A percentile compares a stretch with the other conserved stretches of the same genome.
Evolutionary conservation across 2,797 vertebrate species (phyloP).

Genomic region (Hyperoplus immaculatus): DNA sequence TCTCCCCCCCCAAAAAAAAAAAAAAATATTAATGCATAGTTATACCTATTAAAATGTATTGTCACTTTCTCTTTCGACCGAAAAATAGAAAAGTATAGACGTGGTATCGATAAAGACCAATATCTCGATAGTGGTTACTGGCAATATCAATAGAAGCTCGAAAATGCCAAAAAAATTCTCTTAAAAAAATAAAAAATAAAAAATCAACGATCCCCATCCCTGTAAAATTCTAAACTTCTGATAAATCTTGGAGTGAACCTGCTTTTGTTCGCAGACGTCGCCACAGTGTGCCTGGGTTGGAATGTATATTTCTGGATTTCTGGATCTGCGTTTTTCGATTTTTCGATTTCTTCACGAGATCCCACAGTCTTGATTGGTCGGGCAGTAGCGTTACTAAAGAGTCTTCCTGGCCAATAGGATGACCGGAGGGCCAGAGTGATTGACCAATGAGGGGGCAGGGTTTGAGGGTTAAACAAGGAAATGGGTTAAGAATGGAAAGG

Average conservation of each 20-base stretch:
- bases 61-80: too few relatives aligned
- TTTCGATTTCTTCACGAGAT: slow-evolving; percentile 18
- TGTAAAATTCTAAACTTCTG: not conserved
- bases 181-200: too few relatives aligned
- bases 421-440: slow-evolving; percentile 61
- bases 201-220: too few relatives aligned
- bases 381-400: slow-evolving; percentile 78
- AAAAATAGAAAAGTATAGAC: too few relatives aligned
- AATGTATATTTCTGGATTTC: slow-evolving; percentile 85
- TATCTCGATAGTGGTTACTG: too few relatives aligned
- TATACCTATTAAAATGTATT: too few relatives aligned
- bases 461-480: not conserved
- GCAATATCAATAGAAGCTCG: too few relatives aligned
- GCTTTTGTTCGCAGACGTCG: slow-evolving; percentile 57
- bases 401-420: slow-evolving; percentile 65
- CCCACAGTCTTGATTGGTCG: slow-evolving; percentile 82
- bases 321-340: slow-evolving; percentile 52
- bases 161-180: too few relatives aligned
- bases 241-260: slow-evolving; percentile 37
- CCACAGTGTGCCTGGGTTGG: slow-evolving; percentile 79
- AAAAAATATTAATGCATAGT: too few relatives aligned
- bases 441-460: slow-evolving; percentile 54
- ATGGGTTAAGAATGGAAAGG: slow-evolving; percentile 3
- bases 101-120: too few relatives aligned
- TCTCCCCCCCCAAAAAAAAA: too few relatives aligned